Evolutionary conservation across 2,113 vertebrate genomes (phyloP), one percentile per base, ranked within the genome.

Genomic region (Calyptomena viridis): DNA sequence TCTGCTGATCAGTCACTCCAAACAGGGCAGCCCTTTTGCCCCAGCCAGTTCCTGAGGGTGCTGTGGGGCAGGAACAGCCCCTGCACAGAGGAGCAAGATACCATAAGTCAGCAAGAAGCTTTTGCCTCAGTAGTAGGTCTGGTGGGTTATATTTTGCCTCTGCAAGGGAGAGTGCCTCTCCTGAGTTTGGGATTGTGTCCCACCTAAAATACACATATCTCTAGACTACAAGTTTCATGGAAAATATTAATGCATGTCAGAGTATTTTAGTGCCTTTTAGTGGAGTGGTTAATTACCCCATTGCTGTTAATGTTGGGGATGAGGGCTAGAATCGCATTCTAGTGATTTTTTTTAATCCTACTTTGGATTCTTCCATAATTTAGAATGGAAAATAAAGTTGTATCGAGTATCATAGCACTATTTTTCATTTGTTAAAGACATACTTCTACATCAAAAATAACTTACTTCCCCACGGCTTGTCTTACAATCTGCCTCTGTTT

Each of bases 371-470:
- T 92, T 95, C 68, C 47, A 52, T 86, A 85, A 64, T 30, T 90
- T 81, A 52, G 42, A 83, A 75, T 77, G 69, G n/a, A 92, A 91
- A 77, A 79, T 50, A 72, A 83, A 90, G 39, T 80, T 88, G 59
- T 86, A 87, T 84, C 13, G 0, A 62, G 47, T 95, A 63, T 95
- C 75, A 35, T 80, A 77, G 55, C 52, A 58, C 50, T 74, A 37
- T 68, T 77, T 95, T 86, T 85, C 85, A 78, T 71, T 95, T 92
- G 85, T 95, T 94, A 73, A 90, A 96, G 82, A 53, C 68, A 74
- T 84, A 62, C 47, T 82, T 94, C 39, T 82, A 33, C 62, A 79
- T 82, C 79, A 90, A 47, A 84, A 96, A 90, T 94, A 87, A 95
- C 89, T 89, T 95, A 42, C 50, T 94, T 40, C 59, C 55, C 50